Evolutionary conservation across 2,113 vertebrate genomes (phyloP).

Genomic region (Vombatus ursinus): DNA sequence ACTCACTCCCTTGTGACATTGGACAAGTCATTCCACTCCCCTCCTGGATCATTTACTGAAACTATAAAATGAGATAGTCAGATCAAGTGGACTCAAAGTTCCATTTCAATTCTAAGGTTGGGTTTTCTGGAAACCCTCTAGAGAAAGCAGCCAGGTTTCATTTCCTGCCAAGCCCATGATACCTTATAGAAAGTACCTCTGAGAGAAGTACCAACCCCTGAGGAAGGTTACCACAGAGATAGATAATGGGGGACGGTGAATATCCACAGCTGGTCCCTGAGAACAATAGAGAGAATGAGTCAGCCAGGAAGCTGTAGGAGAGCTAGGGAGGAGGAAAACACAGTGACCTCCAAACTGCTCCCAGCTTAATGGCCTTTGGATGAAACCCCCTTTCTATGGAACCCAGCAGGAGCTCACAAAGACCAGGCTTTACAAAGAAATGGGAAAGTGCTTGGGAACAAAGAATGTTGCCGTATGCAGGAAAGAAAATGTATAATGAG

Average conservation of each 20-base stretch:
- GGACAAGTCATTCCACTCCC: not conserved
- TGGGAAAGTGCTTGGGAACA: not conserved
- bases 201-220: not conserved
- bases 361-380: not conserved
- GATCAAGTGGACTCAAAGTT: not conserved
- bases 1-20: not conserved
- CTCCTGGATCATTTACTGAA: not conserved
- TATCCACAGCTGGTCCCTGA: not conserved
- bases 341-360: not conserved
- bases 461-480: not conserved
- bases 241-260: not conserved
- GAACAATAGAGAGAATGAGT: not conserved
- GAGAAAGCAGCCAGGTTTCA: not conserved
- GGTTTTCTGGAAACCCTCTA: not conserved
- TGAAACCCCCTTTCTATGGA: not conserved
- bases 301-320: not conserved
- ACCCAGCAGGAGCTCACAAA: not conserved
- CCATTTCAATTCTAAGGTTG: not conserved
- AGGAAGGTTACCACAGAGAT: not conserved
- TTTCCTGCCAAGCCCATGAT: not conserved
- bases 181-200: not conserved
- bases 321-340: not conserved
- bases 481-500: not conserved
- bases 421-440: not conserved
- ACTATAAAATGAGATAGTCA: not conserved